A percentile compares a stretch with the other conserved stretches of the same genome.
Conservation (phyloP, 2,113 vertebrate genomes). For the Chlorodrepanis virens region DNA sequence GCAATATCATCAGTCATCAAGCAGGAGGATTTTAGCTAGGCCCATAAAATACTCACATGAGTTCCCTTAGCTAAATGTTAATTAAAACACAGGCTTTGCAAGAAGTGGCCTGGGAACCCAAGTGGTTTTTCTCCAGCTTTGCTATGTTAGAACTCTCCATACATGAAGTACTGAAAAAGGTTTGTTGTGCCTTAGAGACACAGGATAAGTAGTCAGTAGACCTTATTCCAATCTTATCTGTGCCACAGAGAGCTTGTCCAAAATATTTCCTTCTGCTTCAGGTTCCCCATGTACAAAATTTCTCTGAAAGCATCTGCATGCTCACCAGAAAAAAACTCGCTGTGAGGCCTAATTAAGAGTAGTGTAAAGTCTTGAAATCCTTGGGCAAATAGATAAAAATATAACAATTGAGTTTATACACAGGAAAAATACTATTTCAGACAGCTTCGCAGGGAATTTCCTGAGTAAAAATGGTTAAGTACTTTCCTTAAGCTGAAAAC, state of each 20-base stretch:
- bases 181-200: neutral
- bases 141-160: neutral
- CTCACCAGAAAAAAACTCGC: neutral
- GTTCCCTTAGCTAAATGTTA: slow-evolving; percentile 56
- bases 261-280: neutral
- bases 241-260: neutral
- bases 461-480: neutral
- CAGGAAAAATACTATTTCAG: neutral
- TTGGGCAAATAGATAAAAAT: neutral
- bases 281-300: neutral
- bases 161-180: neutral
- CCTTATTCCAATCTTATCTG: neutral
- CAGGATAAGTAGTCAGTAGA: neutral
- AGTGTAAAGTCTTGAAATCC: neutral
- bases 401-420: neutral
- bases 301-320: neutral
- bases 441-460: neutral
- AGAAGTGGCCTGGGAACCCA: neutral
- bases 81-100: slow-evolving; percentile 53
- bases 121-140: slow-evolving; percentile 7
- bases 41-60: slow-evolving; percentile 31
- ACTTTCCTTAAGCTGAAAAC: neutral
- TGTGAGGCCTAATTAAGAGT: neutral
- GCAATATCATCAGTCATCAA: slow-evolving; percentile 11
- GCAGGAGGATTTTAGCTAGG: slow-evolving; percentile 28